These are phyloP conservation scores for Eudyptes chrysolophus DNA, from an alignment of 2,113 vertebrate genomes.

Conservation along the genomic window DNA sequence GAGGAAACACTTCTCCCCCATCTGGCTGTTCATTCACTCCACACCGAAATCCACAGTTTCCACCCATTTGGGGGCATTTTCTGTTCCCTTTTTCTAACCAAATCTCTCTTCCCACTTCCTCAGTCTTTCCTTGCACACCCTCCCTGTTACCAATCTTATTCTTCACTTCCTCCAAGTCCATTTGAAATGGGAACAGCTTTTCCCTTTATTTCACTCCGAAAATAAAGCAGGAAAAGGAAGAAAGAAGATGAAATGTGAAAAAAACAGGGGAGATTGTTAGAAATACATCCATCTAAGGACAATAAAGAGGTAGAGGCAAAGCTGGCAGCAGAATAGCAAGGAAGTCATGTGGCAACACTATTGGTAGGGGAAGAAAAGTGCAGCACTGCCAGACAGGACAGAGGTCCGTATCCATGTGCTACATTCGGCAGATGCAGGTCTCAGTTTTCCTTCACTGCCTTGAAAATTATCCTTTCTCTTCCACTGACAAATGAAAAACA, in stretches of 20 bases:
- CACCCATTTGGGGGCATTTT: neutral
- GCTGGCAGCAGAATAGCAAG: neutral
- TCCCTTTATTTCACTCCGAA: neutral
- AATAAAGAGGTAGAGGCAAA: neutral
- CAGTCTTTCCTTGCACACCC: neutral
- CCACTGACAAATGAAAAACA: neutral
- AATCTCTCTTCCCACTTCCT: neutral
- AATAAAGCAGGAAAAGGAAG: neutral
- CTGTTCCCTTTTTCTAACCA: neutral
- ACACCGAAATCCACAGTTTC: neutral
- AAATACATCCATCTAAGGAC: neutral
- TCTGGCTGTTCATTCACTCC: neutral
- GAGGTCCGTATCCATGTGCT: accelerated
- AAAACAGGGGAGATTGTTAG: neutral
- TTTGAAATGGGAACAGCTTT: neutral
- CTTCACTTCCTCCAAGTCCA: neutral
- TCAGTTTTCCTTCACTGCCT: neutral
- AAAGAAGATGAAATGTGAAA: neutral
- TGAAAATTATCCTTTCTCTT: neutral
- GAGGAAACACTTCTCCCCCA: neutral
- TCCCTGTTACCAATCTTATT: neutral
- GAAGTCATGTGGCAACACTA: neutral
- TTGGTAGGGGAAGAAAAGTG: neutral
- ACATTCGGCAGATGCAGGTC: neutral
- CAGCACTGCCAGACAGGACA: accelerated